A percentile compares a stretch with the other conserved stretches of the same genome.
phyloP scores from a whole-genome alignment of 1,140 invertebrate genomes.

The Aethina tumida region DNA sequence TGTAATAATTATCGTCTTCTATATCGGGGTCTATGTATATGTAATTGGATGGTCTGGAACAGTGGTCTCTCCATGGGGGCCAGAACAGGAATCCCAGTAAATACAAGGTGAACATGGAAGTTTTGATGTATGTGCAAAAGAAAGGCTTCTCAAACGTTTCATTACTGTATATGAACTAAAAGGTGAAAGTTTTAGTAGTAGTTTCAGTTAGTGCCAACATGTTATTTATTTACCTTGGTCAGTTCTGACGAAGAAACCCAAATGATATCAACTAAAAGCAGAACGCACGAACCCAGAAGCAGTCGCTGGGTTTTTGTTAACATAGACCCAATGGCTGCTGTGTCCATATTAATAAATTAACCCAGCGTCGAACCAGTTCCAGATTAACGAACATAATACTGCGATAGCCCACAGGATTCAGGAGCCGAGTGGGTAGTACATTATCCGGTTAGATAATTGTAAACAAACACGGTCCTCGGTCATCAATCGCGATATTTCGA shows the following conservation, averaged over 20 bases:
- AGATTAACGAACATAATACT: too few relatives aligned
- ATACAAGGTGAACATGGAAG: constrained; percentile 79
- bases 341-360: constrained; percentile 10
- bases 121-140: constrained; percentile 82
- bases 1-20: constrained; percentile 58
- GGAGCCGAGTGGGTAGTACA: too few relatives aligned
- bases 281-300: constrained; percentile 61
- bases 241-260: constrained; percentile 82
- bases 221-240: constrained; percentile 53
- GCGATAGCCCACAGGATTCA: too few relatives aligned
- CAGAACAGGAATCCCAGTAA: constrained; percentile 72
- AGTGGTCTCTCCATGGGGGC: constrained; percentile 72
- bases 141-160: constrained; percentile 76
- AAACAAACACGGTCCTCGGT: too few relatives aligned
- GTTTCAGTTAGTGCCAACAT: constrained; percentile 7
- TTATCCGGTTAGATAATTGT: too few relatives aligned
- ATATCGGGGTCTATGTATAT: constrained; percentile 55
- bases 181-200: constrained; percentile 18
- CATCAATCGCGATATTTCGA: too few relatives aligned
- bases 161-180: constrained; percentile 74
- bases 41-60: constrained; percentile 54
- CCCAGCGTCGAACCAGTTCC: too few relatives aligned
- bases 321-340: constrained; percentile 31
- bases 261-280: constrained; percentile 75
- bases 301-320: constrained; percentile 64